Conservation (phyloP, 1,140 invertebrate genomes). For the Micrasema longulum region DNA sequence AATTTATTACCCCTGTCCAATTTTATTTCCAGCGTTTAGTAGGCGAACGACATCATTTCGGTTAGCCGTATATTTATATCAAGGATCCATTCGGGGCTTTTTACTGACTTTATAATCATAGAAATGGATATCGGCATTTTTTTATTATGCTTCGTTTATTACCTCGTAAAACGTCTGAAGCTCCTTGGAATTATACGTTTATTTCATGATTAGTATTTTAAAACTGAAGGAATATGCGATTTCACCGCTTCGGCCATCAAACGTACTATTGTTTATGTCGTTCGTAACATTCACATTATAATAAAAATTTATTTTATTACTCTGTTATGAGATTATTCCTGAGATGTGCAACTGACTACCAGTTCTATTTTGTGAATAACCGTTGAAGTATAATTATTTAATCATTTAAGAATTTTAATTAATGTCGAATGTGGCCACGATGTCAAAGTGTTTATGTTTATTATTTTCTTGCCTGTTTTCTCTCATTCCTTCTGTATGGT, state of each 20-base stretch:
- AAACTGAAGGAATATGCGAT: constrained; percentile 36
- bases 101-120: constrained; percentile 32
- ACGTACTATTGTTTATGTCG: constrained; percentile 40
- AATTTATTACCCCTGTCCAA: constrained; percentile 45
- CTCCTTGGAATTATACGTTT: constrained; percentile 37
- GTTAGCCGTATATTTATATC: constrained; percentile 29
- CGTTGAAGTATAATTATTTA: constrained; percentile 1
- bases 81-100: constrained; percentile 22
- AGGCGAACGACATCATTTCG: constrained; percentile 38
- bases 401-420: constrained; percentile 1
- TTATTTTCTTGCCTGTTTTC: constrained; percentile 2
- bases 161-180: constrained; percentile 26
- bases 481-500: background rate
- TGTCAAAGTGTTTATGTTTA: background rate
- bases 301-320: constrained; percentile 27
- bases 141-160: constrained; percentile 29
- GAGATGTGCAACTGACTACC: constrained; percentile 10
- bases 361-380: constrained; percentile 24
- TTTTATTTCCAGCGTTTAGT: constrained; percentile 37
- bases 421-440: constrained; percentile 11
- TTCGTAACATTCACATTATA: constrained; percentile 24
- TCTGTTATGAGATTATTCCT: constrained; percentile 12
- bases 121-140: constrained; percentile 35
- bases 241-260: constrained; percentile 19
- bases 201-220: constrained; percentile 35